Conservation (phyloP, 2,113 vertebrate species). For the Dunckerocampus dactyliophorus region DNA sequence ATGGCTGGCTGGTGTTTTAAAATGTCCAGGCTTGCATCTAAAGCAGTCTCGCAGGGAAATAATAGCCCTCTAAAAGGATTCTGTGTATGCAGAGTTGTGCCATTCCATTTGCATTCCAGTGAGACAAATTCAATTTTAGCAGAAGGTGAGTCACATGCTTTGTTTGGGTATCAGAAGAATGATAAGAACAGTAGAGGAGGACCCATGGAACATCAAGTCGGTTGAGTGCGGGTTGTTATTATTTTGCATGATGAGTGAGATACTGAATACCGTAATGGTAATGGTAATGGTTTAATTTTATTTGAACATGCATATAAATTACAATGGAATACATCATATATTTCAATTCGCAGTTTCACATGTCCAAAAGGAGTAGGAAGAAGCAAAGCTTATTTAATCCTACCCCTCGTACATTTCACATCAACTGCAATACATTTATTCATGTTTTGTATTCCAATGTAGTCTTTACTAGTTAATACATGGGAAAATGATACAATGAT, state of each 20-base stretch:
- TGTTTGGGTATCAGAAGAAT: conserved; percentile 45
- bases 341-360: no score
- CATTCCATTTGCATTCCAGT: conserved; percentile 63
- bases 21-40: conserved; percentile 63
- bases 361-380: no score
- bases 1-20: conserved; percentile 64
- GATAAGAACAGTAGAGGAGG: conserved; percentile 10
- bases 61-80: conserved; percentile 66
- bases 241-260: conserved; percentile 1
- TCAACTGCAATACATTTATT: no score
- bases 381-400: no score
- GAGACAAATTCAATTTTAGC: conserved; percentile 64
- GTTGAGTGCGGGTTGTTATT: conserved; percentile 15
- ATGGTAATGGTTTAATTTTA: no score
- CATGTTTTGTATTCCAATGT: no score
- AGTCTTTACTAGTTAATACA: no score
- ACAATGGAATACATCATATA: no score
- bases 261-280: not conserved
- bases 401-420: no score
- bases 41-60: conserved; percentile 68
- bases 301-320: no score
- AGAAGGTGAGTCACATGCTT: conserved; percentile 44
- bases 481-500: no score
- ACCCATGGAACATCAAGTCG: conserved; percentile 16
- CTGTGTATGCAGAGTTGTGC: conserved; percentile 61